Evolutionary conservation across 2,888 invertebrate species (phyloP).

Genomic region (Apodemia zela): DNA sequence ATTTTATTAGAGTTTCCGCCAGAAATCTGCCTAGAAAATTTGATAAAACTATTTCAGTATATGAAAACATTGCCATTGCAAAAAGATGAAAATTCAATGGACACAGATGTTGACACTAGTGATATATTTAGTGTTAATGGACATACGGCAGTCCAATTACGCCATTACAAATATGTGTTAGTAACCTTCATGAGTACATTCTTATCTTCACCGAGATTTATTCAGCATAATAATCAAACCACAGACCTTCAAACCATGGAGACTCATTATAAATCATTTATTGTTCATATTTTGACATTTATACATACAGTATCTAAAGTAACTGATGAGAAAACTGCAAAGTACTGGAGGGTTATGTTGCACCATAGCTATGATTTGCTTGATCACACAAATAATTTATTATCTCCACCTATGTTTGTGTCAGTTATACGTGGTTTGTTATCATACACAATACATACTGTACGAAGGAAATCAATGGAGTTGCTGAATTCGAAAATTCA

Average conservation of each 20-base stretch:
- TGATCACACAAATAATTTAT: slow-evolving; percentile 88
- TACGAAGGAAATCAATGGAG: slow-evolving; percentile 91
- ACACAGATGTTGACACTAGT: slow-evolving; percentile 57
- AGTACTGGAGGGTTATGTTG: slow-evolving; percentile 91
- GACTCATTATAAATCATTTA: slow-evolving; percentile 83
- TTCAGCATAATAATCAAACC: slow-evolving; percentile 82
- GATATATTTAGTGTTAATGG: slow-evolving; percentile 83
- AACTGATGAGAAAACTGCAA: slow-evolving; percentile 82
- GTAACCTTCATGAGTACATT: slow-evolving; percentile 87
- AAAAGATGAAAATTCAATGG: slow-evolving; percentile 73
- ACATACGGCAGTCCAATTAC: slow-evolving; percentile 86
- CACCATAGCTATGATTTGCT: slow-evolving; percentile 89
- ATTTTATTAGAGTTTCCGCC: slow-evolving; percentile 85
- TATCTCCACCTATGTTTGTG: slow-evolving; percentile 90
- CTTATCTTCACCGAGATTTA: slow-evolving; percentile 84
- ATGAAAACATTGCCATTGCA: slow-evolving; percentile 84
- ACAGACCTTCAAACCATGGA: slow-evolving; percentile 76
- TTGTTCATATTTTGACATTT: slow-evolving; percentile 84
- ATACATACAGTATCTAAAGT: slow-evolving; percentile 84
- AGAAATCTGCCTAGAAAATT: slow-evolving; percentile 81
- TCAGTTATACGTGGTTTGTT: slow-evolving; percentile 87
- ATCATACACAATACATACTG: slow-evolving; percentile 84
- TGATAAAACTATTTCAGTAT: slow-evolving; percentile 84
- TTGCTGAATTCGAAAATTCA: slow-evolving; percentile 90
- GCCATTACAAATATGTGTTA: slow-evolving; percentile 91